Evolutionary conservation across 2,888 invertebrate genomes (phyloP).

Genomic region (Leptopilina drosophilae): DNA sequence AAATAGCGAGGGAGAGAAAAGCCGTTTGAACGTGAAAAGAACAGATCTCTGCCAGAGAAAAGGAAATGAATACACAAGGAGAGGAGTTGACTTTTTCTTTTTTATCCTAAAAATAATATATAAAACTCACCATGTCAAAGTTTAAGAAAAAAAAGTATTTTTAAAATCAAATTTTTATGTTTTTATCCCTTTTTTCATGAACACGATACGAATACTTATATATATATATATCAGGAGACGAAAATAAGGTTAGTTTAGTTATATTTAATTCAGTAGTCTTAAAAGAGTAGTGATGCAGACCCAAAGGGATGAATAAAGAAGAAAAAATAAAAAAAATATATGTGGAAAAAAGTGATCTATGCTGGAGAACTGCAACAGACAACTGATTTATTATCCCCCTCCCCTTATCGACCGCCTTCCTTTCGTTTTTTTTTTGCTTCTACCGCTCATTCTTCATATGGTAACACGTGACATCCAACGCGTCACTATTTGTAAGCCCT

Average conservation of each 20-base stretch:
- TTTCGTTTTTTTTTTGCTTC: constrained; percentile 18
- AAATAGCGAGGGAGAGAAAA: constrained; percentile 32
- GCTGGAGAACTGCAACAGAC: constrained; percentile 56
- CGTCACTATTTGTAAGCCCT: constrained; percentile 60
- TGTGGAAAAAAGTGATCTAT: constrained; percentile 60
- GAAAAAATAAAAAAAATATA: not conserved
- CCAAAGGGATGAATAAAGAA: not conserved
- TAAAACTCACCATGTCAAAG: not conserved
- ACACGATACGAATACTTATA: too few relatives aligned
- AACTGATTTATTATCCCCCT: constrained; percentile 63
- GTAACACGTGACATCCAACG: constrained; percentile 59
- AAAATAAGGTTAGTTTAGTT: not conserved
- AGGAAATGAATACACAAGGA: constrained; percentile 6
- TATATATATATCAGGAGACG: too few relatives aligned
- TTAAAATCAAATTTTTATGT: not conserved
- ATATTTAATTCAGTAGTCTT: constrained; percentile 19
- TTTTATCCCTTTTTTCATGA: too few relatives aligned
- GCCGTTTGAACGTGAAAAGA: constrained; percentile 15
- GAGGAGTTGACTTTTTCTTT: not conserved
- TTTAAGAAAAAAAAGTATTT: not conserved
- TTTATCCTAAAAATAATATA: not conserved
- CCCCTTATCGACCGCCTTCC: constrained; percentile 42
- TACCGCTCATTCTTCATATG: constrained; percentile 38
- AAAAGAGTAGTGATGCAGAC: not conserved
- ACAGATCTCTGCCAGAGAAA: not conserved